phyloP scores from a whole-genome alignment of 1,140 invertebrate genomes.

The Lepidurus apus region DNA sequence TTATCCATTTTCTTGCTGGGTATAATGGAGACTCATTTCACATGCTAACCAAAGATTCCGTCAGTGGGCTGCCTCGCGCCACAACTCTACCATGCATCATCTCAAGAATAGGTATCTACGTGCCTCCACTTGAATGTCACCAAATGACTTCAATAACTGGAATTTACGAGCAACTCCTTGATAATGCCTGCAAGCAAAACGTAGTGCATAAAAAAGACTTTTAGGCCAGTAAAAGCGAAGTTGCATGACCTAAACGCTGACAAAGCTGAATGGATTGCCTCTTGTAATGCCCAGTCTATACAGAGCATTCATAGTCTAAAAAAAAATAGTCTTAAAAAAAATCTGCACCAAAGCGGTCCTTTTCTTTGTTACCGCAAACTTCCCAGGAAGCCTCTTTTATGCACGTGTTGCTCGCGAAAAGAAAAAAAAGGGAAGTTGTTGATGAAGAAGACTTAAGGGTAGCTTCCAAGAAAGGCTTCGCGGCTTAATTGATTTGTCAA shows the following conservation, averaged over 20 bases:
- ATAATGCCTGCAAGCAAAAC: not conserved
- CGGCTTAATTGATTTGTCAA: not conserved
- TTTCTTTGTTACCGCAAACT: not conserved
- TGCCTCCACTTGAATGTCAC: not conserved
- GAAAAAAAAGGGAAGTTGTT: not conserved
- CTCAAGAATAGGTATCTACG: not conserved
- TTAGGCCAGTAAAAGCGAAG: not conserved
- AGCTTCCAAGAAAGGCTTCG: not conserved
- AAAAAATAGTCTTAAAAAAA: not conserved
- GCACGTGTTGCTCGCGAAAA: not conserved
- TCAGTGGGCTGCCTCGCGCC: not conserved
- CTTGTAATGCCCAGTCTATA: not conserved
- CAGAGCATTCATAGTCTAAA: not conserved
- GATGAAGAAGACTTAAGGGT: not conserved
- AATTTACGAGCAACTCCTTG: not conserved
- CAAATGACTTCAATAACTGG: not conserved
- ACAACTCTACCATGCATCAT: not conserved
- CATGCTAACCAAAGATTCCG: constrained; percentile 18
- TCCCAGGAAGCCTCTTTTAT: not conserved
- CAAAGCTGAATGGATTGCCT: not conserved
- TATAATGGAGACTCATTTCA: not conserved
- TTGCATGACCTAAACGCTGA: not conserved
- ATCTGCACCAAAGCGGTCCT: not conserved
- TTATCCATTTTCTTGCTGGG: not conserved
- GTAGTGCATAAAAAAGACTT: not conserved